Evolutionary conservation across 1,140 invertebrate genomes (phyloP).

Genomic region (Aleiodes sp.): DNA sequence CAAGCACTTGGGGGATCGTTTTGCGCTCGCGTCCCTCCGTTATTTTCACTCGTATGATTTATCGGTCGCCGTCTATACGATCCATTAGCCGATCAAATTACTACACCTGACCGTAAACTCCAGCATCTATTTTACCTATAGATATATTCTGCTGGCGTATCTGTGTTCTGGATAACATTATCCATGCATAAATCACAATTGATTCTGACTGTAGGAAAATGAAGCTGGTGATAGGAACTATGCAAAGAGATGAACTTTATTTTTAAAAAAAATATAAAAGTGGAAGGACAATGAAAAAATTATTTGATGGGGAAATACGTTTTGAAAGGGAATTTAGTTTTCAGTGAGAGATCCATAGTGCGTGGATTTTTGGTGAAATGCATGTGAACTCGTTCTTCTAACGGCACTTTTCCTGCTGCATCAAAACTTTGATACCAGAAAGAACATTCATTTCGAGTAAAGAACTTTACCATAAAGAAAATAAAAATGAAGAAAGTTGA

Average conservation of each 20-base stretch:
- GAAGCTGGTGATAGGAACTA: neutral
- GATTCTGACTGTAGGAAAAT: neutral
- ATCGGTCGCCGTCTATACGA: conserved; percentile 15
- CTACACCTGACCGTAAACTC: conserved; percentile 11
- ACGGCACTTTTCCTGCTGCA: conserved; percentile 25
- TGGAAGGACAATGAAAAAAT: neutral
- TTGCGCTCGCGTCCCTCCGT: neutral
- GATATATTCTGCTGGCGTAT: neutral
- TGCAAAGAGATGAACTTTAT: too few relatives aligned
- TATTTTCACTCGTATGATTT: conserved; percentile 17
- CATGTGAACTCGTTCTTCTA: conserved; percentile 5
- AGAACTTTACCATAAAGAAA: conserved; percentile 19
- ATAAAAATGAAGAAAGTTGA: conserved; percentile 8
- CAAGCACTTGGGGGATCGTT: conserved; percentile 8
- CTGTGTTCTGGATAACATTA: neutral
- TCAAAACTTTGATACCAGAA: conserved; percentile 28
- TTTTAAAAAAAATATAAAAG: neutral
- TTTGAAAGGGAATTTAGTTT: neutral
- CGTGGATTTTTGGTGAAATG: neutral
- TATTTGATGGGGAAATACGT: conserved; percentile 5
- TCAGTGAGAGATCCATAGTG: conserved; percentile 2
- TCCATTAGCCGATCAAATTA: conserved; percentile 23
- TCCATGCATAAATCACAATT: conserved; percentile 18
- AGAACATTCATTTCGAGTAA: conserved; percentile 30
- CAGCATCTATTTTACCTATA: neutral